Conservation (phyloP, 2,113 vertebrate species). For the Lonchura striata region DNA sequence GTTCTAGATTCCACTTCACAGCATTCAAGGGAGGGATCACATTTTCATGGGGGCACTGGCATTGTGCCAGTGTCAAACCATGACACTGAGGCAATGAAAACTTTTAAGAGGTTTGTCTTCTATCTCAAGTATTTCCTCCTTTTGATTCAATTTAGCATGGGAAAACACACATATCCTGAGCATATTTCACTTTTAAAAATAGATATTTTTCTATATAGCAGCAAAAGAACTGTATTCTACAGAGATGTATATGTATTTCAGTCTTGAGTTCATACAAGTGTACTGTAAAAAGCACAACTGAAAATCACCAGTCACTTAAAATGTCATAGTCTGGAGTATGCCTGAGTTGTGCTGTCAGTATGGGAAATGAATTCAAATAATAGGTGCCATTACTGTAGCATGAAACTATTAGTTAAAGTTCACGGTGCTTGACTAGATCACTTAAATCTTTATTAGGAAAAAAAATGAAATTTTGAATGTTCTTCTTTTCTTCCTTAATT, state of each 20-base stretch:
- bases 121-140: not conserved
- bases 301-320: constrained; percentile 57
- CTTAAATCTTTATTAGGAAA: constrained; percentile 46
- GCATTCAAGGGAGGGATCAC: too few species aligned
- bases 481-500: constrained; percentile 19
- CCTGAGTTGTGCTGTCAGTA: constrained; percentile 35
- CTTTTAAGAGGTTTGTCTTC: not conserved
- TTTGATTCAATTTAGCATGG: not conserved
- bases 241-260: not conserved
- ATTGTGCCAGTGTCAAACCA: too few species aligned
- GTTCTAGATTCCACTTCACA: too few species aligned
- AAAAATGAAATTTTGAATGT: not conserved
- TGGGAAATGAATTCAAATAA: constrained; percentile 57
- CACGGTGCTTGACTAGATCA: constrained; percentile 39
- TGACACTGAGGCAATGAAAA: not conserved
- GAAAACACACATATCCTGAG: not conserved
- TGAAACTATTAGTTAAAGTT: constrained; percentile 66
- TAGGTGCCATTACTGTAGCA: constrained; percentile 44
- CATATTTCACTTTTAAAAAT: not conserved
- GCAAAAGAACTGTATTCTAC: not conserved
- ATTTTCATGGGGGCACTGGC: too few species aligned
- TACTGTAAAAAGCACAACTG: constrained; percentile 15
- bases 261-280: not conserved
- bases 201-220: not conserved
- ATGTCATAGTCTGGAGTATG: constrained; percentile 30